Conservation (phyloP, 2,888 invertebrate genomes). For the Linnaemya tessellans region DNA sequence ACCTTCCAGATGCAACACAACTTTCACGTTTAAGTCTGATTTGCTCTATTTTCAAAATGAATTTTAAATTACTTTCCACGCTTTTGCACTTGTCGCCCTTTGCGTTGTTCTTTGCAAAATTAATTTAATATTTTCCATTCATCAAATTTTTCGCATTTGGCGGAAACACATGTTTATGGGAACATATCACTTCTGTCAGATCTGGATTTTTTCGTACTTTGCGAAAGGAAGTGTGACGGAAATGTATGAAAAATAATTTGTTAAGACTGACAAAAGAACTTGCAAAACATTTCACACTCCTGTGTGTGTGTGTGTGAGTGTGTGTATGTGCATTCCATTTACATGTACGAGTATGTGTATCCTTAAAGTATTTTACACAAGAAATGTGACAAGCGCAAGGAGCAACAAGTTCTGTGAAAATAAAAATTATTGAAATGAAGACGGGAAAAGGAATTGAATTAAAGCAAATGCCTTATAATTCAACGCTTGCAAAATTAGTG, state of each 20-base stretch:
- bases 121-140: slow-evolving; percentile 22
- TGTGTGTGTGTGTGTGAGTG: not conserved
- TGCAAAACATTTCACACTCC: not conserved
- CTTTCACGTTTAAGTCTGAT: not conserved
- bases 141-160: slow-evolving; percentile 24
- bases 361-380: slow-evolving; percentile 27
- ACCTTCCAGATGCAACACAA: not conserved
- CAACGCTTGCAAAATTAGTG: not conserved
- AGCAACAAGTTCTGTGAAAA: slow-evolving; percentile 52
- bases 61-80: slow-evolving; percentile 18
- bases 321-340: not conserved
- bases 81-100: slow-evolving; percentile 7
- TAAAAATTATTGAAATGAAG: slow-evolving; percentile 15
- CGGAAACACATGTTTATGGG: slow-evolving; percentile 61
- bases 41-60: not conserved
- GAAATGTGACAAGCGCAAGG: slow-evolving; percentile 34
- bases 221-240: slow-evolving; percentile 59
- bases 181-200: slow-evolving; percentile 59
- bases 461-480: slow-evolving; percentile 10
- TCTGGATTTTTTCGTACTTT: slow-evolving; percentile 18
- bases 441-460: slow-evolving; percentile 29
- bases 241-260: slow-evolving; percentile 65
- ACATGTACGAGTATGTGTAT: not conserved
- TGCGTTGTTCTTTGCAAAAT: slow-evolving; percentile 5
- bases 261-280: slow-evolving; percentile 65